phyloP scores from a whole-genome alignment of 2,113 vertebrate genomes.

The Carassius carassius region DNA sequence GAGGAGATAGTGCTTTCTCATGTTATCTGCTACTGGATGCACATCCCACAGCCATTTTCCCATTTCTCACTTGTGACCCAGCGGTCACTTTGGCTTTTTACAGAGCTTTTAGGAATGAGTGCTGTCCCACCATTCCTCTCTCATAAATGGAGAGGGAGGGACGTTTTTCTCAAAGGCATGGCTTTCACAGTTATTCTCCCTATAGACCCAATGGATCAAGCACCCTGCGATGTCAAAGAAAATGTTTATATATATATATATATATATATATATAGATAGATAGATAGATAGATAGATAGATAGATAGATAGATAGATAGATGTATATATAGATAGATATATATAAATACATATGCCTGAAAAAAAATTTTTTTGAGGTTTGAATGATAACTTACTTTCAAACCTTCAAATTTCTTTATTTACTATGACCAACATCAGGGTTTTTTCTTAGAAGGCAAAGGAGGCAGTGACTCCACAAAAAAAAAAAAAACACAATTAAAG shows the following conservation, averaged over 20 bases:
- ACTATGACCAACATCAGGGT: not conserved
- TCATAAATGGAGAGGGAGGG: slow-evolving; percentile 58
- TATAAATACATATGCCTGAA: not conserved
- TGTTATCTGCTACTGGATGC: slow-evolving; percentile 73
- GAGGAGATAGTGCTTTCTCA: slow-evolving; percentile 75
- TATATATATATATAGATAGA: not conserved
- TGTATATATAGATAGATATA: too few species aligned
- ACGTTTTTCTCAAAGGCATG: slow-evolving; percentile 29
- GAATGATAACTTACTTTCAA: not conserved
- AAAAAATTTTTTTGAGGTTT: not conserved
- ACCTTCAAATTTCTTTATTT: not conserved
- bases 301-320: too few species aligned
- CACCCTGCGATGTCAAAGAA: not conserved
- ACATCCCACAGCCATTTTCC: slow-evolving; percentile 72
- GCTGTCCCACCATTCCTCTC: slow-evolving; percentile 60
- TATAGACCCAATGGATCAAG: not conserved
- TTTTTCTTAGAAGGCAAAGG: not conserved
- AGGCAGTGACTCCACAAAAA: not conserved
- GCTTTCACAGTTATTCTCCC: slow-evolving; percentile 14
- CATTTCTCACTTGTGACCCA: slow-evolving; percentile 76
- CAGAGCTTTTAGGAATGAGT: slow-evolving; percentile 73
- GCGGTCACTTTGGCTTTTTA: slow-evolving; percentile 72
- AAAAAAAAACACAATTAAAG: too few species aligned
- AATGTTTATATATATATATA: not conserved
- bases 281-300: not conserved